Conservation (phyloP, 2,113 vertebrate species). For the Prietella phreatophila region DNA sequence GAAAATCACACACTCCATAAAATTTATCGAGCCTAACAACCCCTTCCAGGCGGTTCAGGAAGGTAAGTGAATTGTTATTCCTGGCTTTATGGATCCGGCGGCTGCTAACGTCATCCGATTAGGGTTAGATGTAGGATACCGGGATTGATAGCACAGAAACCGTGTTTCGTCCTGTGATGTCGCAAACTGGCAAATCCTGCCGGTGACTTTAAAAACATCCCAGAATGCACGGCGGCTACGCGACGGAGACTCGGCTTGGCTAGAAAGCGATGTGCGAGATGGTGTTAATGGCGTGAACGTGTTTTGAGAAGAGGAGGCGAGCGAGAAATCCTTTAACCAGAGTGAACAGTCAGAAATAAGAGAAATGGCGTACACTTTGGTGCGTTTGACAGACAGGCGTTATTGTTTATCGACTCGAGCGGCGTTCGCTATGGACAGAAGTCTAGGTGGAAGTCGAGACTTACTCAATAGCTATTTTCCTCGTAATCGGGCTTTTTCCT, state of each 20-base stretch:
- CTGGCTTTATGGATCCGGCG: slow-evolving; percentile 22
- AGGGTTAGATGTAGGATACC: neutral
- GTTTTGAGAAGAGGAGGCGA: too few species aligned
- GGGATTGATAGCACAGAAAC: too few species aligned
- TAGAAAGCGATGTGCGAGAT: neutral
- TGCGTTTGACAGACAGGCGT: slow-evolving; percentile 25
- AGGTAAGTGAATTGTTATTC: slow-evolving; percentile 76
- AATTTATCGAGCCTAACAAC: slow-evolving; percentile 94
- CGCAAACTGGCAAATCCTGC: neutral
- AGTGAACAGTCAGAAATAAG: neutral
- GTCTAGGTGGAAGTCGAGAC: slow-evolving; percentile 61
- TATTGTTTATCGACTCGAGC: neutral
- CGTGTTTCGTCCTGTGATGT: too few species aligned
- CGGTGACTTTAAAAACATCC: neutral
- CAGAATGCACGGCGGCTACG: neutral
- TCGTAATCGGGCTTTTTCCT: slow-evolving; percentile 41
- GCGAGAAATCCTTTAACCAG: neutral
- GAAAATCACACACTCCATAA: slow-evolving; percentile 98
- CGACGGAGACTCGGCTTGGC: neutral
- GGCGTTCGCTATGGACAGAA: slow-evolving; percentile 49
- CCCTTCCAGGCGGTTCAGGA: slow-evolving; percentile 98
- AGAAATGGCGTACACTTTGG: neutral
- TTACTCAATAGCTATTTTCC: slow-evolving; percentile 50
- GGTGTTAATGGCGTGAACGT: neutral
- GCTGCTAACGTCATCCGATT: neutral